These are phyloP conservation scores for Atta cephalotes DNA, from an alignment of 1,140 invertebrate genomes.

Conservation along the genomic window DNA sequence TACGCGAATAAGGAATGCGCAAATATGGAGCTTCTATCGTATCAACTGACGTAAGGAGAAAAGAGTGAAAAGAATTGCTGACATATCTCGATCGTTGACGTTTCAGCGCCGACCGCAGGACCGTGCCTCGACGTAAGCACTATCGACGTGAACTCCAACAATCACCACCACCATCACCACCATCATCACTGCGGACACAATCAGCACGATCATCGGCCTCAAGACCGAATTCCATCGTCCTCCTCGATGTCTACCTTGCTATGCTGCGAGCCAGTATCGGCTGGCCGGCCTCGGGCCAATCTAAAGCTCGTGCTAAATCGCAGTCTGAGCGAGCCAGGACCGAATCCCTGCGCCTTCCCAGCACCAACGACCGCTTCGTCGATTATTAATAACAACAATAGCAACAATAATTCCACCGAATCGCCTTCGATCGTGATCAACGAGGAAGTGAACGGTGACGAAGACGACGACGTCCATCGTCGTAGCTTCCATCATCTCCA, in stretches of 20 bases:
- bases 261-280: conserved; percentile 85
- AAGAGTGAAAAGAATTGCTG: conserved; percentile 9
- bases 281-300: conserved; percentile 86
- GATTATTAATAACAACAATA: conserved; percentile 68
- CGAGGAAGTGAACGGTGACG: conserved; percentile 52
- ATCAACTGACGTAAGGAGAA: conserved; percentile 36
- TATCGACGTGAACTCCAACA: conserved; percentile 68
- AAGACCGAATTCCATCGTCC: conserved; percentile 28
- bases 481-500: conserved; percentile 61
- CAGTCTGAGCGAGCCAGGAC: conserved; percentile 88
- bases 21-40: conserved; percentile 5
- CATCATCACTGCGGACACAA: conserved; percentile 31
- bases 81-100: conserved; percentile 2
- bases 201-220: conserved; percentile 36
- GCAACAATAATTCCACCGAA: conserved; percentile 39
- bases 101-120: conserved; percentile 61
- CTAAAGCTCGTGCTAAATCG: conserved; percentile 88
- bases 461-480: conserved; percentile 62
- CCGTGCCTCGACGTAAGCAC: conserved; percentile 72
- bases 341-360: conserved; percentile 72
- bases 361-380: conserved; percentile 69
- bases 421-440: conserved; percentile 45
- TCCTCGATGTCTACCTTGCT: conserved; percentile 85
- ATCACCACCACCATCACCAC: conserved; percentile 35
- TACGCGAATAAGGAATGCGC: neutral